Evolutionary conservation across 2,113 vertebrate species (phyloP).

Genomic region (Labrus mixtus): DNA sequence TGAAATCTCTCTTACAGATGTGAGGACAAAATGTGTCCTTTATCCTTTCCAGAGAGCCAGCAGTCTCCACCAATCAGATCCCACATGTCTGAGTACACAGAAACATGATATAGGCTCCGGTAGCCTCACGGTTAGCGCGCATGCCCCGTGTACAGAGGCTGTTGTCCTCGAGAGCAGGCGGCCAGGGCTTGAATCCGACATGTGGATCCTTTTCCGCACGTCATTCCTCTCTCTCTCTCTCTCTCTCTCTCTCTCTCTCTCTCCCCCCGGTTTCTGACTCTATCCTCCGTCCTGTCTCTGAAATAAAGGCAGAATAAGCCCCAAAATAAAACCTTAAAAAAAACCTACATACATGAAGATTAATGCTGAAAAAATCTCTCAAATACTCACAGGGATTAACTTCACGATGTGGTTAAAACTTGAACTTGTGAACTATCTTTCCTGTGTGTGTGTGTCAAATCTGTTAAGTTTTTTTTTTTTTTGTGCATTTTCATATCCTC

Average conservation of each 20-base stretch:
- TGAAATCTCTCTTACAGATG: constrained; percentile 38
- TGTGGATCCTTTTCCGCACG: no score
- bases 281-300: no score
- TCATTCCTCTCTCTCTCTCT: no score
- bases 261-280: no score
- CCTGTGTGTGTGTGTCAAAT: background rate
- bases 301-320: no score
- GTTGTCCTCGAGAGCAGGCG: no score
- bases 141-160: no score
- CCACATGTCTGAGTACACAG: constrained; percentile 25
- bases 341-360: constrained; percentile 15
- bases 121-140: no score
- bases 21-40: constrained; percentile 36
- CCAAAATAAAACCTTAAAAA: no score
- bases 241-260: no score
- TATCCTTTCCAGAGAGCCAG: constrained; percentile 47
- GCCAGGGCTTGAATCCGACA: no score
- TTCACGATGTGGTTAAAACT: background rate
- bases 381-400: background rate
- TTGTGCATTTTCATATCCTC: background rate
- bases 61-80: constrained; percentile 62
- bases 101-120: constrained; percentile 2
- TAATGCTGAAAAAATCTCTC: constrained; percentile 10
- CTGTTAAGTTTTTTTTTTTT: no score
- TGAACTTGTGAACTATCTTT: background rate